Conservation (phyloP, 2,797 vertebrate species). For the Gastrophryne carolinensis region DNA sequence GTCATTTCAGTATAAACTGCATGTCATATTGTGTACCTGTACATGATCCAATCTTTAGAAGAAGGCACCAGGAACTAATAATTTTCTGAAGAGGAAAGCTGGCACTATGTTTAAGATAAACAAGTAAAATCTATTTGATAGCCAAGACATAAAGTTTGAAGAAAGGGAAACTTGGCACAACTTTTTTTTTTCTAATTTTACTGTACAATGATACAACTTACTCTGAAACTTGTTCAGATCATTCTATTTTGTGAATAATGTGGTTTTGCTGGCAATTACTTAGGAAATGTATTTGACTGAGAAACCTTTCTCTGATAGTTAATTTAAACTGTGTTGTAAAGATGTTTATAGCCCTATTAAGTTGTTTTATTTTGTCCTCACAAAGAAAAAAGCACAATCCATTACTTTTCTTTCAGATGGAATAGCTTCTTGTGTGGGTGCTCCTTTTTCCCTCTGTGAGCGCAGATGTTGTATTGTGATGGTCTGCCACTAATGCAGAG, state of each 20-base stretch:
- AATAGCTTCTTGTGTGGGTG: background rate
- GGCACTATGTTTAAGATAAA: slow-evolving; percentile 35
- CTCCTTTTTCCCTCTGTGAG: background rate
- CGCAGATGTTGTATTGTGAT: background rate
- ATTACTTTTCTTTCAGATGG: background rate
- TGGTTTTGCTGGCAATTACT: background rate
- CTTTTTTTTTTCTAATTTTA: background rate
- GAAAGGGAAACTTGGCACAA: background rate
- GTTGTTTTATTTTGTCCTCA: background rate
- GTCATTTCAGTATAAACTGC: slow-evolving; percentile 44
- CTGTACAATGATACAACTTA: slow-evolving; percentile 10
- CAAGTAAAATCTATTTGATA: slow-evolving; percentile 34
- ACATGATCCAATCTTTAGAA: slow-evolving; percentile 39
- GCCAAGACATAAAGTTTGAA: background rate
- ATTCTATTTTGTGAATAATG: background rate
- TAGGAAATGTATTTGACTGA: background rate
- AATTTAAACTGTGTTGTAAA: background rate
- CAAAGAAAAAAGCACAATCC: background rate
- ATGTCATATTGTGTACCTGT: slow-evolving; percentile 50
- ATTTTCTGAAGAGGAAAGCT: slow-evolving; percentile 24
- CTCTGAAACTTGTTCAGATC: background rate
- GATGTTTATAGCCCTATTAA: background rate
- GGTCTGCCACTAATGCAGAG: background rate
- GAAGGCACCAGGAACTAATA: slow-evolving; percentile 34
- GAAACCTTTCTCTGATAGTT: background rate